These are phyloP conservation scores for Prietella phreatophila DNA, from an alignment of 2,113 vertebrate species.

Conservation along the genomic window DNA sequence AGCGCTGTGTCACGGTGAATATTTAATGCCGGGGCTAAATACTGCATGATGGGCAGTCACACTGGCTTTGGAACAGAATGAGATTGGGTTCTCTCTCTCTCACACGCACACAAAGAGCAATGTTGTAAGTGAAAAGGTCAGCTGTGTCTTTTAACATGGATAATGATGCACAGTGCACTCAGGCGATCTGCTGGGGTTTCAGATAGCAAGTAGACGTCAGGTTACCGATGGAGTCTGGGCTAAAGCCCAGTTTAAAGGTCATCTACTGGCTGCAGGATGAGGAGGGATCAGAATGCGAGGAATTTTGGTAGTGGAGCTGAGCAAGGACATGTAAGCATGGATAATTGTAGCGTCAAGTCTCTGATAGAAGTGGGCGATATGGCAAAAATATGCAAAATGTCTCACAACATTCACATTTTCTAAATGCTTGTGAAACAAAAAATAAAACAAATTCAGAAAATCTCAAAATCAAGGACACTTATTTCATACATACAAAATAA, in stretches of 20 bases:
- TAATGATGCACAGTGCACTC: constrained; percentile 55
- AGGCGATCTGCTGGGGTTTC: constrained; percentile 18
- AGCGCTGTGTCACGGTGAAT: constrained; percentile 49
- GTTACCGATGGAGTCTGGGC: neutral
- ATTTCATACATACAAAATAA: too few relatives aligned
- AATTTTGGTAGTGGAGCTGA: neutral
- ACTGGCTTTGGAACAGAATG: neutral
- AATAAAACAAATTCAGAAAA: too few relatives aligned
- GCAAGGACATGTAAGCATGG: neutral
- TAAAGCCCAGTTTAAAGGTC: neutral
- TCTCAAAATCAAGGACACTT: too few relatives aligned
- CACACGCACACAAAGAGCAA: neutral
- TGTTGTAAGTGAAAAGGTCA: constrained; percentile 53
- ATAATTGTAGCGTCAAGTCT: neutral
- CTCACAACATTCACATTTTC: too few relatives aligned
- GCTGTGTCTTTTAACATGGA: constrained; percentile 46
- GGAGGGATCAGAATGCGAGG: neutral
- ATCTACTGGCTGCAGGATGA: neutral
- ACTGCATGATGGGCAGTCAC: constrained; percentile 45
- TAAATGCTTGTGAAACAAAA: too few relatives aligned
- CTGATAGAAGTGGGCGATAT: too few relatives aligned
- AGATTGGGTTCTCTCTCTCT: constrained; percentile 56
- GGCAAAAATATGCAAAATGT: too few relatives aligned
- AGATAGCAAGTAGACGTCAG: neutral
- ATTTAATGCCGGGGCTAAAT: constrained; percentile 55